phyloP scores from a whole-genome alignment of 1,140 invertebrate genomes.

The Latrodectus geometricus region DNA sequence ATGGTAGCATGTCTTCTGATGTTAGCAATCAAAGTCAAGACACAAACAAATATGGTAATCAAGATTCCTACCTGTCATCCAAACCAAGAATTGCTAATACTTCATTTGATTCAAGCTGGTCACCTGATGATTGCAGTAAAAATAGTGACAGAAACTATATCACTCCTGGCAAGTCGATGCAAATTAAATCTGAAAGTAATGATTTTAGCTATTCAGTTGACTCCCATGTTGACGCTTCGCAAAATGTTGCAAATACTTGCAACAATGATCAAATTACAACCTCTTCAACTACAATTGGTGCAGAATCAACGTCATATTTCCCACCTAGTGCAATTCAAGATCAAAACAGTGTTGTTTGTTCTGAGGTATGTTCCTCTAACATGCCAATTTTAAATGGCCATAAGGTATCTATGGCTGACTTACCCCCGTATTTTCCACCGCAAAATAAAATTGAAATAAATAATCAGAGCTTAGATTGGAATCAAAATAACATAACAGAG shows the following conservation, averaged over 20 bases:
- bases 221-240: too few species aligned
- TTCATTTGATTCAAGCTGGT: constrained; percentile 71
- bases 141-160: constrained; percentile 43
- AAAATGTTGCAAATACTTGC: too few species aligned
- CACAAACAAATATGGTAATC: constrained; percentile 74
- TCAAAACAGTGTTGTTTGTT: neutral
- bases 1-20: constrained; percentile 85
- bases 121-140: constrained; percentile 80
- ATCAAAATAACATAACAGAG: constrained; percentile 28
- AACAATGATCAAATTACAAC: too few species aligned
- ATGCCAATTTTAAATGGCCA: neutral
- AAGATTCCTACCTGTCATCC: constrained; percentile 81
- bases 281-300: too few species aligned
- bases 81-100: constrained; percentile 64
- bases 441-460: neutral
- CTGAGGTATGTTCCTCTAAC: neutral
- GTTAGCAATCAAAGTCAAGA: constrained; percentile 72
- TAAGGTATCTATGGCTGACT: neutral
- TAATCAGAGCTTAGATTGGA: constrained; percentile 27
- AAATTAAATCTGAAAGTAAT: too few species aligned
- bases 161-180: too few species aligned
- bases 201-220: too few species aligned
- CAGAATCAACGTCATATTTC: too few species aligned
- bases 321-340: neutral
- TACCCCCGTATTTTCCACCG: neutral